These are phyloP conservation scores for Cistogaster globosa DNA, from an alignment of 2,888 invertebrate genomes.

Conservation along the genomic window DNA sequence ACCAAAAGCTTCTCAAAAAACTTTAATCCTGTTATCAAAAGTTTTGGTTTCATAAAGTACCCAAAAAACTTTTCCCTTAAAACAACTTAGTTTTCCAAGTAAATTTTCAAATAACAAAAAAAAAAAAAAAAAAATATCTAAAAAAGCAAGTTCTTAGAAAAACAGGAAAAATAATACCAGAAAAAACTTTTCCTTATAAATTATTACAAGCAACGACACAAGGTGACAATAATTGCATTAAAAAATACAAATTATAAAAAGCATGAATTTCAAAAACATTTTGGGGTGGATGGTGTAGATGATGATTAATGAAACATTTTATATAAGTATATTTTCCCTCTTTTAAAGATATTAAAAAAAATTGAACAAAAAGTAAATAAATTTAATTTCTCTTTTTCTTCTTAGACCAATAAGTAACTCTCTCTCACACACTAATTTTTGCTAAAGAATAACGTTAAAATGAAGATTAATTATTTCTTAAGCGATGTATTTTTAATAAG, in stretches of 20 bases:
- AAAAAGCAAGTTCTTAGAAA: slow-evolving; percentile 11
- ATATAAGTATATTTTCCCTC: background rate
- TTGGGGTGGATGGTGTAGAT: slow-evolving; percentile 6
- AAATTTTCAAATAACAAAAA: no score
- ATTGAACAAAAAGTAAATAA: background rate
- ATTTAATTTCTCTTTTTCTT: background rate
- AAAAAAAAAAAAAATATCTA: slow-evolving; percentile 13
- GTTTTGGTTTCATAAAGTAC: slow-evolving; percentile 31
- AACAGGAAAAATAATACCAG: background rate
- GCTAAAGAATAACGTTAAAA: slow-evolving; percentile 2
- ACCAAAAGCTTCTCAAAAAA: slow-evolving; percentile 28
- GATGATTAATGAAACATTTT: background rate
- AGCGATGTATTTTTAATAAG: background rate
- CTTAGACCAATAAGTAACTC: no score
- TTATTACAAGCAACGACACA: slow-evolving; percentile 42
- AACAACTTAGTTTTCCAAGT: background rate
- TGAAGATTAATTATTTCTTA: slow-evolving; percentile 1
- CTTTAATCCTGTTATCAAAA: slow-evolving; percentile 49
- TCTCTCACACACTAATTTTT: background rate
- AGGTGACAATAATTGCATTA: slow-evolving; percentile 66
- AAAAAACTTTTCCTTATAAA: slow-evolving; percentile 50
- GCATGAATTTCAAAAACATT: slow-evolving; percentile 43
- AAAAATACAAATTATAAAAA: slow-evolving; percentile 46
- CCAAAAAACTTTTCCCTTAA: slow-evolving; percentile 16
- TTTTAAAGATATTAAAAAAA: background rate